Percentiles rank a stretch among this genome's conserved stretches.
Conservation (phyloP, 2,888 invertebrate species). For the Acanthococcus lagerstroemiae region DNA sequence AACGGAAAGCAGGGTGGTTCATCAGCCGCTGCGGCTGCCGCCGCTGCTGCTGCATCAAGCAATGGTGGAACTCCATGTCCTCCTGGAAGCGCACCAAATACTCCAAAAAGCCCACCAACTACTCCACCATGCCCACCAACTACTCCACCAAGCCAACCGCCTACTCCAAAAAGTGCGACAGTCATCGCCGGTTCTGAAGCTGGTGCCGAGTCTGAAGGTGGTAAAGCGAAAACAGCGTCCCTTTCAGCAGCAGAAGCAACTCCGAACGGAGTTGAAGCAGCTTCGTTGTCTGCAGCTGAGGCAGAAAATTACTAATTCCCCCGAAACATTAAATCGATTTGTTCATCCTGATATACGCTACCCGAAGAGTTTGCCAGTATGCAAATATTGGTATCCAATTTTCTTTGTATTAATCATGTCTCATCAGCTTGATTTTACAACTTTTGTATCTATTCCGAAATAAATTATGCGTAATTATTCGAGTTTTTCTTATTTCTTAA, state of each 20-base stretch:
- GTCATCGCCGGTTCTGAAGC: not conserved
- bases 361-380: no score
- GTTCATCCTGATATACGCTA: no score
- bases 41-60: not conserved
- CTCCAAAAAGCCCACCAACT: no score
- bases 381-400: no score
- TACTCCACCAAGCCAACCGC: not conserved
- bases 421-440: no score
- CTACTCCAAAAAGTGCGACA: not conserved
- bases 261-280: no score
- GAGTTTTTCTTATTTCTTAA: no score
- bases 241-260: not conserved
- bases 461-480: no score
- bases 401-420: no score
- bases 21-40: not conserved
- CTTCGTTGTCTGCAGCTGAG: not conserved
- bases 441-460: no score
- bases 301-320: not conserved
- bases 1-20: not conserved
- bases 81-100: not conserved
- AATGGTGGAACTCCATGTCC: not conserved
- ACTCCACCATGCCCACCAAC: not conserved
- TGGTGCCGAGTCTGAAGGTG: not conserved
- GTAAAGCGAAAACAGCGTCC: not conserved
- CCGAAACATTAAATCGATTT: no score